Percentiles rank a stretch among this genome's conserved stretches.
These are phyloP conservation scores for Lasiurus cinereus DNA, from an alignment of 2,113 vertebrate genomes.

Conservation along the genomic window DNA sequence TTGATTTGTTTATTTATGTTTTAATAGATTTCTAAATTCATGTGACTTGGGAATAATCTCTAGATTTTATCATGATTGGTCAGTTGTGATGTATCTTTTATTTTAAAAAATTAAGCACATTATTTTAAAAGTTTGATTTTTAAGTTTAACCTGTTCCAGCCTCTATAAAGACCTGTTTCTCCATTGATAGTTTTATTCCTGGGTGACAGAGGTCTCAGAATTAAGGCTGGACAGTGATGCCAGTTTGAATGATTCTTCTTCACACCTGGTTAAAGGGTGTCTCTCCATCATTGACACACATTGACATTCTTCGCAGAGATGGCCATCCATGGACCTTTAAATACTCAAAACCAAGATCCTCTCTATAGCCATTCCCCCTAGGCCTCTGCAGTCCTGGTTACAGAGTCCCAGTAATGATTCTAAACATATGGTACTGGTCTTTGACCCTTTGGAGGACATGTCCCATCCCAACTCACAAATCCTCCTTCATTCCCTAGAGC, in stretches of 20 bases:
- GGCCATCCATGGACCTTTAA: not conserved
- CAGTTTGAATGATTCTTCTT: not conserved
- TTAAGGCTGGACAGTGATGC: not conserved
- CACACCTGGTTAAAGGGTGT: not conserved
- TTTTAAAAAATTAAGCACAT: not conserved
- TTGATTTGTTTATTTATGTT: not conserved
- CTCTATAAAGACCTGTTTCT: not conserved
- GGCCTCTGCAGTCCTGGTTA: not conserved
- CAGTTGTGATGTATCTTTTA: not conserved
- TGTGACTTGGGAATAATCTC: not conserved
- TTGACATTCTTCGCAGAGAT: not conserved
- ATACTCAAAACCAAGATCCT: not conserved
- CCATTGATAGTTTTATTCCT: not conserved
- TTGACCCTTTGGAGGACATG: not conserved
- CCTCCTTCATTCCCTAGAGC: not conserved
- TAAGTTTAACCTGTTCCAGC: not conserved
- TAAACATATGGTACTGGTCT: not conserved
- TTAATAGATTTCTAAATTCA: not conserved
- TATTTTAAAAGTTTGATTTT: not conserved
- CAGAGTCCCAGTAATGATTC: not conserved
- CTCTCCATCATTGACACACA: not conserved
- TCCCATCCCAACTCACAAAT: not conserved
- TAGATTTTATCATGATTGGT: not conserved
- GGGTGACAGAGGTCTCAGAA: not conserved
- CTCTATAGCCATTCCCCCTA: not conserved